Evolutionary conservation across 2,888 invertebrate species (phyloP), one percentile per base, ranked within the genome.

Genomic region (Eupithecia insigniata): DNA sequence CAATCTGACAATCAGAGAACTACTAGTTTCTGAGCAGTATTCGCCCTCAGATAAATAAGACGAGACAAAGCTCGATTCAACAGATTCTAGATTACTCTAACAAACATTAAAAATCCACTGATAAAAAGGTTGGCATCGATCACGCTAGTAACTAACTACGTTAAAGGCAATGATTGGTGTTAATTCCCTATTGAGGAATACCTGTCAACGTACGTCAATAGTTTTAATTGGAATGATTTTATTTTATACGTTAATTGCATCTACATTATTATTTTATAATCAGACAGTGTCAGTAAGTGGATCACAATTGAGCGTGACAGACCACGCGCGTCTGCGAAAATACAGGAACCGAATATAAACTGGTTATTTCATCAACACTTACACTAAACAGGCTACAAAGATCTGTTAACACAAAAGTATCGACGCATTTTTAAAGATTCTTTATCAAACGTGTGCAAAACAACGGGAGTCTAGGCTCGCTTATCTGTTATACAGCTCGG

Each of bases 111-210:
- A 43, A 51, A 51, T 10, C 22, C 22, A 51, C 3, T 51, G 22
- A 51, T 51, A 22, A 1, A 22, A 12, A 46, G n/a, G 51, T 22
- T 22, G 51, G n/a, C 46, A n/a, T 51, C 51, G 55, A 55, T 55
- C 55, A 12, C 55, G 55, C 3, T 26, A 4, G 26, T 14, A 4
- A 7, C 2, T 14, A 4, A 7, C 2, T 16, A 30, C 60, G 30
- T 30, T 18, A 18, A 60, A 18, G 58, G 58, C 58, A 30, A 30
- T 60, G 30, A 30, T 60, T 60, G 30, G 18, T 60, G 28, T 18
- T 30, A 60, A 60, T 60, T 60, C 60, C 60, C 60, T 30, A 60
- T 62, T 62, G 34, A 62, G 34, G 62, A 62, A 36, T 62, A 62
- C 32, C 5, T 36, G 34, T 34, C 34, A n/a, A 22, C 30, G 34